Evolutionary conservation across 2,113 vertebrate genomes (phyloP).

Genomic region (Promerops cafer): DNA sequence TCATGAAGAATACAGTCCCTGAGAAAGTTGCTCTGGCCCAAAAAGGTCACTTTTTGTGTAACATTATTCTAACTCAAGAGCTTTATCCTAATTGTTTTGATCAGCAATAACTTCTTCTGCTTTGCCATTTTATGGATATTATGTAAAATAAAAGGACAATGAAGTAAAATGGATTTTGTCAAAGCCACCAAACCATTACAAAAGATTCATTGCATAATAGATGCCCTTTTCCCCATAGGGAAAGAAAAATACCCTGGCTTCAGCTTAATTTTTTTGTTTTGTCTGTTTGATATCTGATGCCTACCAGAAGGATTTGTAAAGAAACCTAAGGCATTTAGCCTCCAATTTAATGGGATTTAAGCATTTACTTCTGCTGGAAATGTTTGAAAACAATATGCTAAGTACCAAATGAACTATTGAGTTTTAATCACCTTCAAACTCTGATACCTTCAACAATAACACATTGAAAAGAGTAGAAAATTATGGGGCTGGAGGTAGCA

Average conservation of each 20-base stretch:
- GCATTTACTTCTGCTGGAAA: slow-evolving; percentile 37
- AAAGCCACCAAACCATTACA: slow-evolving; percentile 59
- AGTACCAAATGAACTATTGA: background rate
- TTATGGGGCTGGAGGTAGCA: background rate
- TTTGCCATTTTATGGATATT: slow-evolving; percentile 46
- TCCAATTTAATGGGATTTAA: slow-evolving; percentile 46
- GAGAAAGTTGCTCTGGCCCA: background rate
- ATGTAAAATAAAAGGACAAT: slow-evolving; percentile 52
- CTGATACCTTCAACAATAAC: slow-evolving; percentile 12
- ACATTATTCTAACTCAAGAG: background rate
- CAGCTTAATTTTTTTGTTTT: slow-evolving; percentile 47
- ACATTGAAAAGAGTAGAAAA: background rate
- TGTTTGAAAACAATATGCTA: slow-evolving; percentile 29
- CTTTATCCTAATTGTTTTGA: slow-evolving; percentile 32
- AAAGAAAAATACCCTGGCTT: slow-evolving; percentile 53
- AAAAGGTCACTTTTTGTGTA: background rate
- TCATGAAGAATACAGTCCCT: background rate
- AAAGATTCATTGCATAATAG: slow-evolving; percentile 56
- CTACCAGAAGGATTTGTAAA: slow-evolving; percentile 52
- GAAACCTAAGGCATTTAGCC: slow-evolving; percentile 41
- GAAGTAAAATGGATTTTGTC: slow-evolving; percentile 54
- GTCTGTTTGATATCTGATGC: slow-evolving; percentile 56
- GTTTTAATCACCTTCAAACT: slow-evolving; percentile 45
- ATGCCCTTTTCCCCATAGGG: slow-evolving; percentile 41
- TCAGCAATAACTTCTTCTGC: slow-evolving; percentile 34